These are phyloP conservation scores for Bursaphelenchus okinawaensis DNA, from an alignment of 2,888 invertebrate genomes.

Conservation along the genomic window DNA sequence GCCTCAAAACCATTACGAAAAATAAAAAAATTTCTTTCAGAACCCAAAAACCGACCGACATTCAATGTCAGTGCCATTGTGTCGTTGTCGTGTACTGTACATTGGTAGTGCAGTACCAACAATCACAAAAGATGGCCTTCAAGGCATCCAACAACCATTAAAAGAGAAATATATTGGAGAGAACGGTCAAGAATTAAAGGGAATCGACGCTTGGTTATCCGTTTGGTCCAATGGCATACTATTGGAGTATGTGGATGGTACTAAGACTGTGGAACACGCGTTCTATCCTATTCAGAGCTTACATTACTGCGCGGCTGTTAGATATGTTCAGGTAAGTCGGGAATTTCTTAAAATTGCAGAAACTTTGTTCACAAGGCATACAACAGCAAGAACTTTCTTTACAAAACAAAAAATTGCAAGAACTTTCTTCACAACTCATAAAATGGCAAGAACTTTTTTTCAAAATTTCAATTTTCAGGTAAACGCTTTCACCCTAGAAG, in stretches of 20 bases:
- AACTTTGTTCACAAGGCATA: no score
- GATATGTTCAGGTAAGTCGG: constrained; percentile 70
- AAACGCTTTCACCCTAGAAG: constrained; percentile 47
- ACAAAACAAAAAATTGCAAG: no score
- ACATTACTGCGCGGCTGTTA: constrained; percentile 87
- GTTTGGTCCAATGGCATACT: constrained; percentile 91
- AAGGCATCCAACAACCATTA: constrained; percentile 80
- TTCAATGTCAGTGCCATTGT: constrained; percentile 69
- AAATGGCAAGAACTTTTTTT: no score
- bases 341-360: no score
- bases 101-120: constrained; percentile 92
- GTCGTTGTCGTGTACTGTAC: constrained; percentile 90
- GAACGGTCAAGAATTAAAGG: constrained; percentile 78
- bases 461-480: background rate
- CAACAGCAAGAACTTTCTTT: no score
- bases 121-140: constrained; percentile 92
- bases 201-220: constrained; percentile 83
- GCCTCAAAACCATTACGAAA: no score
- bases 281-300: constrained; percentile 91
- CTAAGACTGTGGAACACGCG: constrained; percentile 78
- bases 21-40: no score
- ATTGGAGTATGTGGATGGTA: constrained; percentile 90
- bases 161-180: constrained; percentile 91
- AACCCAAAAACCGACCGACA: no score
- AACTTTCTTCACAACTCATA: no score